A percentile compares a stretch with the other conserved stretches of the same genome.
Conservation (phyloP, 2,888 invertebrate genomes). For the Cephus sareptanus region DNA sequence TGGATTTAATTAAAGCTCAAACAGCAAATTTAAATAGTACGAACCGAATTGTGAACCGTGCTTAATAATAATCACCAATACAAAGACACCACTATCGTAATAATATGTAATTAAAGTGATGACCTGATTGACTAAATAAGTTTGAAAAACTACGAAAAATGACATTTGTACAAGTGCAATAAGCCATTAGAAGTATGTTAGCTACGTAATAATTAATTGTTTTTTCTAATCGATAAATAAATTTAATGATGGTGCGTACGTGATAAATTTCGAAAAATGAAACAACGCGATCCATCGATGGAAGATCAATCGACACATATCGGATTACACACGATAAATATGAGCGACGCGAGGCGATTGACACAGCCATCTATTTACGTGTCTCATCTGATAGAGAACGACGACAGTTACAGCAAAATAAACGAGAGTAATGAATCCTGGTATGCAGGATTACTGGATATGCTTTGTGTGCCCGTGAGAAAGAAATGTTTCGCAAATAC, state of each 20-base stretch:
- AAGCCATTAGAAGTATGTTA: too few relatives aligned
- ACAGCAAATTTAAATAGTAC: neutral
- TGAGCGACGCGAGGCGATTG: constrained; percentile 38
- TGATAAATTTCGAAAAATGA: neutral
- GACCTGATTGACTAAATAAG: neutral
- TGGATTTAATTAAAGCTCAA: neutral
- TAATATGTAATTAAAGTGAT: neutral
- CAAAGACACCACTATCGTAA: neutral
- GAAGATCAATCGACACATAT: neutral
- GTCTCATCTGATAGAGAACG: constrained; percentile 30
- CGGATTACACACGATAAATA: constrained; percentile 9
- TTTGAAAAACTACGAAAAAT: neutral
- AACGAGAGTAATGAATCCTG: constrained; percentile 28
- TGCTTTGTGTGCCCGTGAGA: constrained; percentile 35
- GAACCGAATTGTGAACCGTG: neutral
- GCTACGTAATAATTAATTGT: too few relatives aligned
- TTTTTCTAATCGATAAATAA: too few relatives aligned
- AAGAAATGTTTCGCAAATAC: constrained; percentile 36
- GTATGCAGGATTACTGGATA: constrained; percentile 35
- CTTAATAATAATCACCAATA: neutral
- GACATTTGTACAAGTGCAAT: neutral
- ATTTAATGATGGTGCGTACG: neutral
- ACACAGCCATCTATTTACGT: constrained; percentile 46
- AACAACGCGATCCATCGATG: neutral
- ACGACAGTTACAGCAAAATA: constrained; percentile 19